Conservation (phyloP, 2,888 invertebrate genomes). For the Rhynchonema sp. region DNA sequence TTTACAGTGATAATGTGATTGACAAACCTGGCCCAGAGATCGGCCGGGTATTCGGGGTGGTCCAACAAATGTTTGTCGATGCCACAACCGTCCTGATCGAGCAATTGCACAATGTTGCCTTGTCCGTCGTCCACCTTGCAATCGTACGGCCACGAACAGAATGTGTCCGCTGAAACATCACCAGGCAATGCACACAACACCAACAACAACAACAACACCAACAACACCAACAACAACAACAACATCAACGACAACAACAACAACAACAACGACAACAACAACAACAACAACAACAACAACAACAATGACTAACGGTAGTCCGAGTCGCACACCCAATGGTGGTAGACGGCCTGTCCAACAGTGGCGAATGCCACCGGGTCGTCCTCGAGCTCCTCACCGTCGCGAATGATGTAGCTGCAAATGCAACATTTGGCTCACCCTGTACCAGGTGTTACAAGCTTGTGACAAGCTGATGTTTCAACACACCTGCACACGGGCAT, state of each 20-base stretch:
- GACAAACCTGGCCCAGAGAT: slow-evolving; percentile 1
- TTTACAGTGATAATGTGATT: no score
- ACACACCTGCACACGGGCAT: background rate
- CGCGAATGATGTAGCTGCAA: background rate
- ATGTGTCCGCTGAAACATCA: background rate
- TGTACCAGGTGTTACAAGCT: no score
- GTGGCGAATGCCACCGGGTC: background rate
- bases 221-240: no score
- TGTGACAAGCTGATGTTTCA: no score
- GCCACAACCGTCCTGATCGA: slow-evolving; percentile 4
- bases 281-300: no score
- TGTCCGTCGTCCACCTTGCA: slow-evolving; percentile 1
- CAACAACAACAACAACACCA: no score
- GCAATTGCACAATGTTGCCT: background rate
- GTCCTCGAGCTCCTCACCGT: background rate
- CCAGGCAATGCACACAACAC: background rate
- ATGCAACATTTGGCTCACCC: no score
- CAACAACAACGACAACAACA: no score
- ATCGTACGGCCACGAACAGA: background rate
- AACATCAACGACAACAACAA: no score
- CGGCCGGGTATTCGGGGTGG: slow-evolving; percentile 1
- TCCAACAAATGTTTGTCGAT: slow-evolving; percentile 1
- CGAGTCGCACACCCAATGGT: background rate
- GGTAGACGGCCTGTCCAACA: background rate
- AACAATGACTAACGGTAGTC: background rate